Percentiles rank a stretch among this genome's conserved stretches.
These are phyloP conservation scores for Phenganax stokvisi DNA, from an alignment of 92 coral and sea anemone species.

Conservation along the genomic window DNA sequence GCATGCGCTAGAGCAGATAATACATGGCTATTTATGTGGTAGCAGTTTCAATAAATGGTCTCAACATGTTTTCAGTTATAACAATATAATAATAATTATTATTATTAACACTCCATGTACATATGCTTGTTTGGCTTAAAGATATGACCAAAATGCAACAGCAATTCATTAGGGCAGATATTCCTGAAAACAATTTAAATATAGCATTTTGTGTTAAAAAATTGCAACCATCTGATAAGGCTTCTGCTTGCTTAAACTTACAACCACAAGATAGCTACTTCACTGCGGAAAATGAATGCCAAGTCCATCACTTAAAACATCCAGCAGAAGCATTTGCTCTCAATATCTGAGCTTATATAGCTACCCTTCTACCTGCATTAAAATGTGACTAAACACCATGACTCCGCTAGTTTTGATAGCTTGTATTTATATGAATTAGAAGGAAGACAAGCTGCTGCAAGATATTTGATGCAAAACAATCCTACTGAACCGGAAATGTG, in stretches of 20 bases:
- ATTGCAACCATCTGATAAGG: slow-evolving; percentile 18
- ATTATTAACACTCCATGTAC: slow-evolving; percentile 23
- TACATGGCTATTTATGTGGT: slow-evolving; percentile 42
- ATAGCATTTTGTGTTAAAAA: slow-evolving; percentile 11
- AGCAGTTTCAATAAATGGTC: slow-evolving; percentile 25
- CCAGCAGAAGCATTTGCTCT: slow-evolving; percentile 31
- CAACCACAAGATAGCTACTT: slow-evolving; percentile 4
- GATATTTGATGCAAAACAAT: too few species aligned
- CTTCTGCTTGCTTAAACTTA: neutral
- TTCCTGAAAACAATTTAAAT: neutral
- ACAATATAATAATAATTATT: slow-evolving; percentile 21
- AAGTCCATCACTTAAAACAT: slow-evolving; percentile 1
- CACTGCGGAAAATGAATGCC: neutral
- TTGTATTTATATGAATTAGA: too few species aligned
- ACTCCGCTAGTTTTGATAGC: too few species aligned
- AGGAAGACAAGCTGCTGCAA: too few species aligned
- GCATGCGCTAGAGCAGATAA: slow-evolving; percentile 35
- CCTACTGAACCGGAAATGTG: too few species aligned
- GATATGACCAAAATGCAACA: neutral
- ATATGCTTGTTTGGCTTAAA: slow-evolving; percentile 33
- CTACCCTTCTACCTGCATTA: slow-evolving; percentile 1
- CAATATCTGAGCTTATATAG: slow-evolving; percentile 3
- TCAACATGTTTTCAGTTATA: slow-evolving; percentile 37
- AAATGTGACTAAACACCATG: slow-evolving; percentile 4
- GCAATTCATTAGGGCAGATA: slow-evolving; percentile 13